Base-by-base conservation (phyloP, 2,797 vertebrate genomes). In the Trachurus trachurus region DNA sequence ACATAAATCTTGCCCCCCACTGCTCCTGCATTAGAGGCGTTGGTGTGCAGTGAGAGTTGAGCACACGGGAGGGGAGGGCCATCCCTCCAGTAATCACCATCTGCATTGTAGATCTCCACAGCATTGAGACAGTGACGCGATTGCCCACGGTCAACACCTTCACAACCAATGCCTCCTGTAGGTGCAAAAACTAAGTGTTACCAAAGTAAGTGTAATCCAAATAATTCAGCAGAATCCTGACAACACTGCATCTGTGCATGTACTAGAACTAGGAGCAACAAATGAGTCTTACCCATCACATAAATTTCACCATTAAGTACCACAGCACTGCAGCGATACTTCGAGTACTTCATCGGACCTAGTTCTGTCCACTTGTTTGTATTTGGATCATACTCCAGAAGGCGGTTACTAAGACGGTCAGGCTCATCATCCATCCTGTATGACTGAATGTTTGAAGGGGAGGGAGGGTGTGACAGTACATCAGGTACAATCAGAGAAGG, bases 91-190 rank as follows among this genome's bases (percentile, higher is more conserved):
- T 95, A 97, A 86, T 98, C 95, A 60, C 96, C 96, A 21, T 99
- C 98, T 1, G 96, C 94, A 57, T 97, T 99, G 88, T 99, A 99
- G 87, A 99, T 98, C 92, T 99, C 98, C 66, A 99, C 96, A 6
- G 86, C 93, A 54, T 97, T 95, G 1, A 99, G 97, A 74, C 98
- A 99, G 82, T 94, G 97, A 17, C 98, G 96, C 22, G 96, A 96
- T 72, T 99, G 98, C 26, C 98, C 98, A 65, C 93, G 90, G 87
- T 99, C 98, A 9, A 82, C 84, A 34, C 97, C 97, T 50, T 96
- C 89, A 71, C 98, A 99, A 15, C 98, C 98, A 78, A 99, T 99
- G 58, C 98, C 98, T 74, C 98, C 98, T 99, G 72, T 13, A 80
- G 59, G 13, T 82, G 78, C 54, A 84, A 69, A 86, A 84, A 29